A percentile compares a stretch with the other conserved stretches of the same genome.
These are phyloP conservation scores for Misgurnus anguillicaudatus DNA, from an alignment of 2,113 vertebrate genomes.

Conservation along the genomic window DNA sequence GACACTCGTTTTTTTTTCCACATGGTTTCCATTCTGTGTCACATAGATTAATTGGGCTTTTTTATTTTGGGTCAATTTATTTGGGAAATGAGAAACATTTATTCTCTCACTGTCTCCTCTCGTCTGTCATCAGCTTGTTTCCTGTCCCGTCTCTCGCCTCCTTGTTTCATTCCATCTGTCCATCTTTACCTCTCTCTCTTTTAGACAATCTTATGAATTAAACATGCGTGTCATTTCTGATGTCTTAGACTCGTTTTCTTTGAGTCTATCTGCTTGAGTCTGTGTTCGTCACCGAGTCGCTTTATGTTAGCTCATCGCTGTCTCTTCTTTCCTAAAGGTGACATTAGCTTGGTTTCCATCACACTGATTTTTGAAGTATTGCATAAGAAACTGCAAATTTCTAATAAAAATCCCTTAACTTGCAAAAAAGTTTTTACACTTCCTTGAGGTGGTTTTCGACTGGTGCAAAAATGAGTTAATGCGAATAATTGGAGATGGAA, in stretches of 20 bases:
- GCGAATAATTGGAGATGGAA: too few relatives aligned
- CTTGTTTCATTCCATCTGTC: slow-evolving; percentile 22
- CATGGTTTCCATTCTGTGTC: slow-evolving; percentile 1
- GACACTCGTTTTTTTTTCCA: not conserved
- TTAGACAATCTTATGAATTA: slow-evolving; percentile 37
- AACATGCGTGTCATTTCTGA: slow-evolving; percentile 42
- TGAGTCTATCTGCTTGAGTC: slow-evolving; percentile 22
- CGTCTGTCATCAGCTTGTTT: slow-evolving; percentile 25
- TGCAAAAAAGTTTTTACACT: too few relatives aligned
- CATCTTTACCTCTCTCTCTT: slow-evolving; percentile 17
- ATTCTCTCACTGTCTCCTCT: slow-evolving; percentile 18
- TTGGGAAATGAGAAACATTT: slow-evolving; percentile 33
- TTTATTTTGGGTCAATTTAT: not conserved
- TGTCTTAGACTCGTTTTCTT: slow-evolving; percentile 35
- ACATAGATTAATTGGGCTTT: slow-evolving; percentile 10
- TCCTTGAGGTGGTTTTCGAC: too few relatives aligned
- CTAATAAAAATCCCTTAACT: too few relatives aligned
- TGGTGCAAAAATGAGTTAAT: too few relatives aligned
- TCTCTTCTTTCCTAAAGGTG: not conserved
- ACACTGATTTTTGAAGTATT: not conserved
- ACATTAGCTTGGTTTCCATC: not conserved
- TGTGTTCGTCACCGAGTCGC: too few relatives aligned
- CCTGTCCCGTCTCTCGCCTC: slow-evolving; percentile 17
- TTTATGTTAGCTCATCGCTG: slow-evolving; percentile 17
- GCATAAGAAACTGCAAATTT: too few relatives aligned